These are phyloP conservation scores for Cryptocheilus praepositus DNA, from an alignment of 2,888 invertebrate species.

Conservation along the genomic window DNA sequence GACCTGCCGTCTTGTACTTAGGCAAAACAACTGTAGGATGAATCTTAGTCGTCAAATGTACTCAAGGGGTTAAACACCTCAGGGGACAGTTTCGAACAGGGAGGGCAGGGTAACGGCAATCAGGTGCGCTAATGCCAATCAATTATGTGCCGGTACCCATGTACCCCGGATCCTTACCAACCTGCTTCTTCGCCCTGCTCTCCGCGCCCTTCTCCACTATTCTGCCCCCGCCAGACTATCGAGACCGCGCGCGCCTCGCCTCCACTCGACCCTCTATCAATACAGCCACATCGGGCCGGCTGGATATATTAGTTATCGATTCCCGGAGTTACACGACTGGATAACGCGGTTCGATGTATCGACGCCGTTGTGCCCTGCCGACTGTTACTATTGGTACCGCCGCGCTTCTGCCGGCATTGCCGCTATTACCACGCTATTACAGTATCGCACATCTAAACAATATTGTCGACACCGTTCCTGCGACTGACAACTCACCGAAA, in stretches of 20 bases:
- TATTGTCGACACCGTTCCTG: conserved; percentile 1
- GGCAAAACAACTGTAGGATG: too few species aligned
- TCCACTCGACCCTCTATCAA: conserved; percentile 52
- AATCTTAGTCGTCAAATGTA: too few species aligned
- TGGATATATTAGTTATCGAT: conserved; percentile 64
- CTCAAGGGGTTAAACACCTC: conserved; percentile 61
- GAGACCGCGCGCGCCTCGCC: too few species aligned
- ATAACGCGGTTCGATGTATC: conserved; percentile 21
- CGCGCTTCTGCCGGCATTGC: not conserved
- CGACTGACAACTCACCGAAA: conserved; percentile 4
- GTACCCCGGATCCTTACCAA: conserved; percentile 27
- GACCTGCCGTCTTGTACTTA: too few species aligned
- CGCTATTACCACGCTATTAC: conserved; percentile 5
- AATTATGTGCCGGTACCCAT: conserved; percentile 69
- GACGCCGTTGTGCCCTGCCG: conserved; percentile 16
- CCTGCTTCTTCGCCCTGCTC: conserved; percentile 2
- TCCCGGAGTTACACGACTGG: conserved; percentile 41
- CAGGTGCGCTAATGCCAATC: conserved; percentile 73
- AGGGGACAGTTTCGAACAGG: conserved; percentile 45
- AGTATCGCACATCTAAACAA: too few species aligned
- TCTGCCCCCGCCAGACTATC: not conserved
- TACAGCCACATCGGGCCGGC: conserved; percentile 46
- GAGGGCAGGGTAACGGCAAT: conserved; percentile 60
- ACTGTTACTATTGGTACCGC: not conserved
- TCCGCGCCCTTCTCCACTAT: not conserved